Conservation (phyloP, 2,888 invertebrate genomes). For the Spatulosminthurus flaviceps region DNA sequence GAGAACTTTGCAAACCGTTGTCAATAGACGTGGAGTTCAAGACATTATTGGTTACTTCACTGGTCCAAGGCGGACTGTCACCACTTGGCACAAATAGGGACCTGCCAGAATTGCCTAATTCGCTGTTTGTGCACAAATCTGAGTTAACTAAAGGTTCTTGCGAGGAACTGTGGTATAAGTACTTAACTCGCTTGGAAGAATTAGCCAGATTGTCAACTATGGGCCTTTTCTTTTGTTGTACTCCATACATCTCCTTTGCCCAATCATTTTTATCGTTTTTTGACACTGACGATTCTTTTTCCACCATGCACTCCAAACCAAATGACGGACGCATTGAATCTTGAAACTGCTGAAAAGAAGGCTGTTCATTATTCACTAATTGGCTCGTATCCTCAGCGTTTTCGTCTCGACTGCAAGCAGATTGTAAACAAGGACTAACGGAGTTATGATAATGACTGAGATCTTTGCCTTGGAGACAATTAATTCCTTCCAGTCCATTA, state of each 20-base stretch:
- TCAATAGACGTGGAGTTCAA: not conserved
- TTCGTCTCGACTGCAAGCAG: not conserved
- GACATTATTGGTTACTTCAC: not conserved
- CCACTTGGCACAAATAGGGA: not conserved
- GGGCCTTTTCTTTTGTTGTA: not conserved
- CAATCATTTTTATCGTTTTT: not conserved
- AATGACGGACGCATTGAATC: not conserved
- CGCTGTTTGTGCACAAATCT: not conserved
- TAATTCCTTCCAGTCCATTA: not conserved
- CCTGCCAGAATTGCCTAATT: not conserved
- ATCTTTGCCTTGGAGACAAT: slow-evolving; percentile 2
- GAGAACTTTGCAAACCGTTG: not conserved
- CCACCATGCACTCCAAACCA: not conserved
- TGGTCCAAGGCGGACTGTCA: not conserved
- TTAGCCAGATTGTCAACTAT: not conserved
- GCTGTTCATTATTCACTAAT: not conserved
- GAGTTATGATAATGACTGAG: slow-evolving; percentile 21
- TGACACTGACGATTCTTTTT: not conserved
- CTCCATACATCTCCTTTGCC: not conserved
- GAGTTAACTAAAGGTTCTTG: not conserved
- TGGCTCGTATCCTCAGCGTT: not conserved
- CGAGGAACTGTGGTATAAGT: not conserved
- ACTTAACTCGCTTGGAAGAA: not conserved
- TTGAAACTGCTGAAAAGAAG: not conserved
- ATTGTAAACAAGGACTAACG: slow-evolving; percentile 23